Base-by-base conservation (phyloP, 2,797 vertebrate species). In the Rhincodon typus region DNA sequence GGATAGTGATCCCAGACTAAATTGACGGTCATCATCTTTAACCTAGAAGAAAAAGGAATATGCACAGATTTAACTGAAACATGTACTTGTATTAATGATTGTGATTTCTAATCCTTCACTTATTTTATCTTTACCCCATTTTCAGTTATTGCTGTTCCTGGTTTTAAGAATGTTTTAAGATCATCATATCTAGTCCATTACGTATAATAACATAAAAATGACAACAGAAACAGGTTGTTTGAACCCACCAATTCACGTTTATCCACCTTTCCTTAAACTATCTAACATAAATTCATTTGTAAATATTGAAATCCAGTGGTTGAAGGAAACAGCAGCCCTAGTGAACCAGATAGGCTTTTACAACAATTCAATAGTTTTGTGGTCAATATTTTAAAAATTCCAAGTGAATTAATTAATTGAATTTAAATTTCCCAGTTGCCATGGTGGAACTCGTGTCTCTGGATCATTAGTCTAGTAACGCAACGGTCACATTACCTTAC, bases 1-100 rank as follows among this genome's bases (percentile, higher is more conserved):
- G 10, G 97, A 97, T 96, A 99, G 96, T 4, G 97, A 97, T 46
- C 99, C 99, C 96, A 99, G 96, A 0, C 97, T 93, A 21, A 93
- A 69, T 38, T 93, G 62, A 42, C 90, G 90, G 66, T 93, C 90
- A 93, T 93, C 90, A 93, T 93, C 90, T 38, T 93, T 93, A 93
- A 93, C 90, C 90, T 93, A 69, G 90, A 69, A 69, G 6, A 38
- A 38, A 69, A 69, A 93, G n/a, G 27, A 38, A 93, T 21, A 42
- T 69, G n/a, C 25, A 93, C 90, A 69, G 90, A 42, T 69, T 93
- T 93, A 93, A 93, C 8, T 38, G n/a, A 91, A 93, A 69, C 21
- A 5, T 38, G 62, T 21, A 8, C 34, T 53, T 91, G 88, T 91
- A 69, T 69, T 90, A 62, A 90, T 19, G 15, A 21, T 25, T 84